Conservation (phyloP, 2,797 vertebrate species). For the Eulemur rubriventer region DNA sequence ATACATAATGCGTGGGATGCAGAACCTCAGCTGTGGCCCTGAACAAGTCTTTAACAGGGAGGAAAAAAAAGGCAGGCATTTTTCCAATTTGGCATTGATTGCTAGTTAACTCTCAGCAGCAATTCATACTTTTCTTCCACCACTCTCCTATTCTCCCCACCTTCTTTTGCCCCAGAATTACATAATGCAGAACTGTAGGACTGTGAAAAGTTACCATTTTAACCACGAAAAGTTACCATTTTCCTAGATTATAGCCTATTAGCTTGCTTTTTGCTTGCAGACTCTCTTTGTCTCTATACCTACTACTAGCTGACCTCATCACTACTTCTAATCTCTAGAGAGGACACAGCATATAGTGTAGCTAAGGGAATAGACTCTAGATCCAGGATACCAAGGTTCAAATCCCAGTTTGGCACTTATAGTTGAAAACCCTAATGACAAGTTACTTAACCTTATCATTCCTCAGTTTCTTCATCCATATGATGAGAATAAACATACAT, state of each 20-base stretch:
- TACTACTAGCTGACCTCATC: background rate
- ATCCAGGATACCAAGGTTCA: background rate
- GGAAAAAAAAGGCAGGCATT: background rate
- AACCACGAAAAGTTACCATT: conserved; percentile 39
- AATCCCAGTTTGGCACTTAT: background rate
- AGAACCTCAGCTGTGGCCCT: background rate
- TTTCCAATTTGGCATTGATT: background rate
- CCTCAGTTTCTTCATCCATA: background rate
- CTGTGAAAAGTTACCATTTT: conserved; percentile 50
- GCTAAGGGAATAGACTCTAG: background rate
- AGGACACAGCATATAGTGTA: background rate
- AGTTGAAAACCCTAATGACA: background rate
- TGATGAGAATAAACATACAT: background rate
- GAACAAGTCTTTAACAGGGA: background rate
- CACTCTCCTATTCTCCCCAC: background rate
- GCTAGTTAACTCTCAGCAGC: conserved; percentile 28
- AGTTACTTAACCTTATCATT: background rate
- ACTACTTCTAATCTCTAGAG: background rate
- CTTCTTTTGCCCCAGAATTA: background rate
- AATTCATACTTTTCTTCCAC: conserved; percentile 1
- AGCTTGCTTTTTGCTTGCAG: background rate
- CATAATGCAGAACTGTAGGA: conserved; percentile 9
- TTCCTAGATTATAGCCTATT: conserved; percentile 19
- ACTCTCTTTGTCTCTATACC: background rate
- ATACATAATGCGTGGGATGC: background rate